phyloP scores from a whole-genome alignment of 2,113 vertebrate genomes.

The Tenebrosternarchus preto region DNA sequence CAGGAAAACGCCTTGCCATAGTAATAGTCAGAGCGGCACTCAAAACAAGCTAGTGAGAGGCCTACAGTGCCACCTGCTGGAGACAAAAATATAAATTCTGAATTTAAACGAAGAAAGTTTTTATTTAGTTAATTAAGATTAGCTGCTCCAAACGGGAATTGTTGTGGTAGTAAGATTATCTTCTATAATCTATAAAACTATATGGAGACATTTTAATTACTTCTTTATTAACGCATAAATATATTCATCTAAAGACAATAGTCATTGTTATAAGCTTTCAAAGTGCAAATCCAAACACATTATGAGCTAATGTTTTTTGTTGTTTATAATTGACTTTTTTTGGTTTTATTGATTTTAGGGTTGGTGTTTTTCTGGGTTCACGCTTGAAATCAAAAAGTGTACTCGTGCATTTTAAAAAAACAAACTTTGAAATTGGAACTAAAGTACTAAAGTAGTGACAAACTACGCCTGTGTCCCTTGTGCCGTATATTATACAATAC shows the following conservation, averaged over 20 bases:
- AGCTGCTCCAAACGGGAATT: neutral
- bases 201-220: too few species aligned
- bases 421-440: too few species aligned
- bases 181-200: too few species aligned
- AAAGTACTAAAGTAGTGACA: neutral
- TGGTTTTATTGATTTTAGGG: too few species aligned
- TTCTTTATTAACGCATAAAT: too few species aligned
- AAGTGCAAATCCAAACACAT: too few species aligned
- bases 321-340: too few species aligned
- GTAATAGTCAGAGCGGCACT: neutral
- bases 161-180: too few species aligned
- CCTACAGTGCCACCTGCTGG: neutral
- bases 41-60: constrained; percentile 11
- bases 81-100: neutral
- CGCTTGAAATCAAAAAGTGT: too few species aligned
- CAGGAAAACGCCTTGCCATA: constrained; percentile 33
- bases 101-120: neutral
- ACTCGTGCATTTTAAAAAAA: too few species aligned
- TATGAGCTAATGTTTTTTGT: neutral
- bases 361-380: neutral
- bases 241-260: too few species aligned
- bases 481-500: constrained; percentile 11
- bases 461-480: neutral
- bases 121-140: neutral
- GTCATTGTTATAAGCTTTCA: too few species aligned